Percentiles rank a stretch among this genome's conserved stretches.
Evolutionary conservation across 2,888 invertebrate genomes (phyloP).

Genomic region (Torymus texanus): DNA sequence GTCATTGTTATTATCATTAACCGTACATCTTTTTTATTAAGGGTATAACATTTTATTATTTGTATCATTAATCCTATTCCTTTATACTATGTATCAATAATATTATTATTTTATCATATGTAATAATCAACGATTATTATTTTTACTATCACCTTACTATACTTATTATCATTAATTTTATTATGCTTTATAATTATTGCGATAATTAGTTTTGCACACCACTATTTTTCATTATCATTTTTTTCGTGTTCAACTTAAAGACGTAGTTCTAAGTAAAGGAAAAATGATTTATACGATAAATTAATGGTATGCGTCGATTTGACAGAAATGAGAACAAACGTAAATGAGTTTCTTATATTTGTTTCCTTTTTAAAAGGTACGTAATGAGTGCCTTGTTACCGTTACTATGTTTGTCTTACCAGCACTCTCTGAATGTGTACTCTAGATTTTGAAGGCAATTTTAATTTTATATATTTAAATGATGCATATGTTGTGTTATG

Average conservation of each 20-base stretch:
- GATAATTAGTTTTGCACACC: constrained; percentile 1
- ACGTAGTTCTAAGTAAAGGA: too few species aligned
- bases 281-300: too few species aligned
- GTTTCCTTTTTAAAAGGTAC: too few species aligned
- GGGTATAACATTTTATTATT: constrained; percentile 12
- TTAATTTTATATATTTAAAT: too few species aligned
- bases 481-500: too few species aligned
- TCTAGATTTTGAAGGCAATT: too few species aligned
- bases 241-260: not conserved
- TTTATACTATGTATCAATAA: not conserved
- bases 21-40: constrained; percentile 22
- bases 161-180: not conserved
- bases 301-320: too few species aligned
- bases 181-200: not conserved
- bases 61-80: not conserved
- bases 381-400: too few species aligned
- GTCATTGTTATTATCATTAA: constrained; percentile 21
- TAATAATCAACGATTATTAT: constrained; percentile 24
- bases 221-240: constrained; percentile 5
- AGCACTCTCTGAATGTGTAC: too few species aligned
- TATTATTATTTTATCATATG: not conserved
- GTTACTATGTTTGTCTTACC: too few species aligned
- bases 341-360: too few species aligned
- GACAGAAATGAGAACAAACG: too few species aligned
- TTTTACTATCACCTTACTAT: constrained; percentile 9